A percentile compares a stretch with the other conserved stretches of the same genome.
phyloP scores from a whole-genome alignment of 2,888 invertebrate genomes.

The Timema podura region DNA sequence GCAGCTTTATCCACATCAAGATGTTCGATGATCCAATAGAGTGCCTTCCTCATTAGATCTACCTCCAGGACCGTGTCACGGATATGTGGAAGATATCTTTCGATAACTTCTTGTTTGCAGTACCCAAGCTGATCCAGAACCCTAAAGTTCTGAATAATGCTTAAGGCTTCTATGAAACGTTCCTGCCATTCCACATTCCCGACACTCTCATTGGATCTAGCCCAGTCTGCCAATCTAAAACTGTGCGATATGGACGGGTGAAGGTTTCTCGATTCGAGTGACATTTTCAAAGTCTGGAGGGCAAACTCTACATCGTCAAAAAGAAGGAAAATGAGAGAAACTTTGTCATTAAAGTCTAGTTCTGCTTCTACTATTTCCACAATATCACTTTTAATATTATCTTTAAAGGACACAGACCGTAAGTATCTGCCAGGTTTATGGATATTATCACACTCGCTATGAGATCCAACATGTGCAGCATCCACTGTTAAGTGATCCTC shows the following conservation, averaged over 20 bases:
- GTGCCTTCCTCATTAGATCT: constrained; percentile 46
- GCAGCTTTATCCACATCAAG: constrained; percentile 40
- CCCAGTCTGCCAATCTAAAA: too few species aligned
- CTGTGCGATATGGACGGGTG: too few species aligned
- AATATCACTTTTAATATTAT: too few species aligned
- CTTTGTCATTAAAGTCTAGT: constrained; percentile 47
- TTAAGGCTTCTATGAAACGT: constrained; percentile 51
- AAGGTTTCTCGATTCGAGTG: too few species aligned
- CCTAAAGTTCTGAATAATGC: constrained; percentile 47
- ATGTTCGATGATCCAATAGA: constrained; percentile 48
- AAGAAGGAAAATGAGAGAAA: constrained; percentile 34
- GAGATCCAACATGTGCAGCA: too few species aligned
- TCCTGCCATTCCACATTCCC: constrained; percentile 44
- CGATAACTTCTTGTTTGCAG: constrained; percentile 36
- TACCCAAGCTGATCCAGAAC: constrained; percentile 45
- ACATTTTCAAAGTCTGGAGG: constrained; percentile 24
- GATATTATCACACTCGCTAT: too few species aligned
- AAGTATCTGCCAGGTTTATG: too few species aligned
- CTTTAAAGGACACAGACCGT: too few species aligned
- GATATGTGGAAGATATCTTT: constrained; percentile 43
- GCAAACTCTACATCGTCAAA: constrained; percentile 27
- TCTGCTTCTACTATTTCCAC: too few species aligned
- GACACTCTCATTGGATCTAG: constrained; percentile 13
- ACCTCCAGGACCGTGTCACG: constrained; percentile 42
- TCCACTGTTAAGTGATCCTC: too few species aligned